These are phyloP conservation scores for Sardina pilchardus DNA, from an alignment of 2,113 vertebrate genomes.

Conservation along the genomic window DNA sequence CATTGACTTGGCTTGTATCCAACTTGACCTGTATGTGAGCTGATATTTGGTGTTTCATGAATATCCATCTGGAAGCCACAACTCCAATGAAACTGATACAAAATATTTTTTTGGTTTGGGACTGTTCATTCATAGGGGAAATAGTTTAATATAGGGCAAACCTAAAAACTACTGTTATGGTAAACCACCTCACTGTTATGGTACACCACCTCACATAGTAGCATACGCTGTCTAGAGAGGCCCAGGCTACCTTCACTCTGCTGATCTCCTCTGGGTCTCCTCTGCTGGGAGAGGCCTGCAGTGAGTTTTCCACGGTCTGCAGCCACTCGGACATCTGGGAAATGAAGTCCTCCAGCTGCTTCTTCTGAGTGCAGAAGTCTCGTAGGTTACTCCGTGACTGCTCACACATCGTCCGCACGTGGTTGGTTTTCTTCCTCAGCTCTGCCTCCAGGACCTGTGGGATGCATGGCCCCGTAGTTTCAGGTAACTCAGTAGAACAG, in stretches of 20 bases:
- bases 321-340: conserved; percentile 80
- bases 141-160: not conserved
- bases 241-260: conserved; percentile 82
- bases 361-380: conserved; percentile 82
- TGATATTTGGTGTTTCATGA: not conserved
- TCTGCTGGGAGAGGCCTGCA: conserved; percentile 70
- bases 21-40: too few species aligned
- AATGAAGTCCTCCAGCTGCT: conserved; percentile 82
- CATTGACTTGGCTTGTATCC: not conserved
- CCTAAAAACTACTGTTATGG: too few species aligned
- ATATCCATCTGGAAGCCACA: not conserved
- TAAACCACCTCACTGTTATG: not conserved
- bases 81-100: not conserved
- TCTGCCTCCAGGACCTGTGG: conserved; percentile 87
- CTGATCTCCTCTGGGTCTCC: conserved; percentile 80
- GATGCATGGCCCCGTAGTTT: not conserved
- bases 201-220: too few species aligned
- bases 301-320: conserved; percentile 75
- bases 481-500: too few species aligned
- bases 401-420: conserved; percentile 80
- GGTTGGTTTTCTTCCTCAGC: conserved; percentile 82
- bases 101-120: too few species aligned
- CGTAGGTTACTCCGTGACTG: conserved; percentile 78
- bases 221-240: not conserved
- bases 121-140: not conserved